Conservation (phyloP, 1,140 invertebrate species). For the Brachionus rubens region DNA sequence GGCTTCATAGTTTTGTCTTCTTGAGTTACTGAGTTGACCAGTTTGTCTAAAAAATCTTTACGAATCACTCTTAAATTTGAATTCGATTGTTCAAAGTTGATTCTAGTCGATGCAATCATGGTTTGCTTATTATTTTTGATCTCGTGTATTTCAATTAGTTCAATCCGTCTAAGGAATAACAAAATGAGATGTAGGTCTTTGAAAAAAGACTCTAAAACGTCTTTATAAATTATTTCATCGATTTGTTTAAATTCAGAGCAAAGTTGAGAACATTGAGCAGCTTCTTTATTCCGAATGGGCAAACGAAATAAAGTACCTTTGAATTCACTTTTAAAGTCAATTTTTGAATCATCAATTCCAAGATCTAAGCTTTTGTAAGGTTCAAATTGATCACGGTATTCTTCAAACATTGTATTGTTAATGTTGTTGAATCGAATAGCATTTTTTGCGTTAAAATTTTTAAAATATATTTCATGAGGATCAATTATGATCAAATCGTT, state of each 20-base stretch:
- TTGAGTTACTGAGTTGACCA: background rate
- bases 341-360: background rate
- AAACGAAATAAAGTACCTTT: slow-evolving; percentile 48
- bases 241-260: slow-evolving; percentile 13
- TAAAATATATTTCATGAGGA: slow-evolving; percentile 49
- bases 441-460: background rate
- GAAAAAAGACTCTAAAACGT: slow-evolving; percentile 24
- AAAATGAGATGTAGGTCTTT: slow-evolving; percentile 47
- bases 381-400: slow-evolving; percentile 29
- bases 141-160: slow-evolving; percentile 45
- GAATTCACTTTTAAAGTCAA: slow-evolving; percentile 27
- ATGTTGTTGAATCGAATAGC: background rate
- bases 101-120: background rate
- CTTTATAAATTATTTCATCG: slow-evolving; percentile 46
- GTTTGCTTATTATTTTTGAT: background rate
- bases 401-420: background rate
- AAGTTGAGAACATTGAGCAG: slow-evolving; percentile 48
- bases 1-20: background rate
- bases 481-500: slow-evolving; percentile 51
- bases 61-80: slow-evolving; percentile 29
- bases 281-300: slow-evolving; percentile 46
- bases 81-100: background rate
- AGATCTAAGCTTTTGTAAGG: slow-evolving; percentile 9
- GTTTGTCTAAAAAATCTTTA: background rate
- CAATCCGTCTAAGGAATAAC: slow-evolving; percentile 47